Evolutionary conservation across 2,113 vertebrate genomes (phyloP).

Genomic region (Vanacampus margaritifer): DNA sequence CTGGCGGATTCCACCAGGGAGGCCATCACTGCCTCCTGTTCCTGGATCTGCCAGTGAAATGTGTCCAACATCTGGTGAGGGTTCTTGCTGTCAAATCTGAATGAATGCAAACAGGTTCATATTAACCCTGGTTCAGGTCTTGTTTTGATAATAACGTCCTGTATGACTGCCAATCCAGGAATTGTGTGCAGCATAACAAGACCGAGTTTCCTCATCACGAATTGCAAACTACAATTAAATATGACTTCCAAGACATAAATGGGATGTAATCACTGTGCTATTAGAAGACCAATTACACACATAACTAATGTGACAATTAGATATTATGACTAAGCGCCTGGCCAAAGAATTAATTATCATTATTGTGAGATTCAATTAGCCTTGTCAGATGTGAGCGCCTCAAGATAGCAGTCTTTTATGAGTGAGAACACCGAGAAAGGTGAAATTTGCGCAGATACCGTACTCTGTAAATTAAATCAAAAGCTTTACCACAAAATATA

Average conservation of each 20-base stretch:
- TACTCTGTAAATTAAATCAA: neutral
- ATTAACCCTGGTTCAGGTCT: neutral
- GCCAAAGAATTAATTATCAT: conserved; percentile 56
- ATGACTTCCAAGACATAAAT: conserved; percentile 57
- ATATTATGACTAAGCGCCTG: conserved; percentile 45
- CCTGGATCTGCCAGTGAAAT: conserved; percentile 78
- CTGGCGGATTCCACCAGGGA: conserved; percentile 79
- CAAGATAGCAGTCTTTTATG: conserved; percentile 27
- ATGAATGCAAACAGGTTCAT: conserved; percentile 6
- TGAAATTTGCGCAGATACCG: conserved; percentile 27
- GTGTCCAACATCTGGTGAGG: conserved; percentile 80
- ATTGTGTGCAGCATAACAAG: conserved; percentile 21
- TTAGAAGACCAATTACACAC: conserved; percentile 59
- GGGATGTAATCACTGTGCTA: conserved; percentile 59
- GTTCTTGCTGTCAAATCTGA: conserved; percentile 78
- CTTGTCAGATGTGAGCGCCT: conserved; percentile 33
- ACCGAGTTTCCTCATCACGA: conserved; percentile 7
- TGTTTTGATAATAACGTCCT: conserved; percentile 28
- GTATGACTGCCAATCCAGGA: conserved; percentile 22
- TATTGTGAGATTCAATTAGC: conserved; percentile 61
- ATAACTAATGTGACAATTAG: conserved; percentile 59
- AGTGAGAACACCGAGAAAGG: conserved; percentile 20
- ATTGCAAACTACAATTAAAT: conserved; percentile 44
- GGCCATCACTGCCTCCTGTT: conserved; percentile 82
- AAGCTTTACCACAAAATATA: neutral